Percentiles rank a stretch among this genome's conserved stretches.
Evolutionary conservation across 2,888 invertebrate genomes (phyloP).

Genomic region (Priocnemis perturbator): DNA sequence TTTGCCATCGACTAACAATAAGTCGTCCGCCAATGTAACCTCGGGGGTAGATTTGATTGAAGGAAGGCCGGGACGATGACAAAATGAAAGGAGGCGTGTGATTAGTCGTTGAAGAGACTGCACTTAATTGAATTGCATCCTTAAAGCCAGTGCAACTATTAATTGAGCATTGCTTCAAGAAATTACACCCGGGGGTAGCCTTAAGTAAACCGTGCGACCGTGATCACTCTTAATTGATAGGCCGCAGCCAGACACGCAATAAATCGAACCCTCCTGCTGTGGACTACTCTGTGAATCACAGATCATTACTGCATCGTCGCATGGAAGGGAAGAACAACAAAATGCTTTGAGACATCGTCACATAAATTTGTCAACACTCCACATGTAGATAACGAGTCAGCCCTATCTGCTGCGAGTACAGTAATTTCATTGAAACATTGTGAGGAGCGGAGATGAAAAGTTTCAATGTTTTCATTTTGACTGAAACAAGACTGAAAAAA

Average conservation of each 20-base stretch:
- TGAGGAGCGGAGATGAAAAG: too few relatives aligned
- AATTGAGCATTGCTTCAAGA: constrained; percentile 24
- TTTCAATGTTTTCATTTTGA: too few relatives aligned
- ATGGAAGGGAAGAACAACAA: too few relatives aligned
- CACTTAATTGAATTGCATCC: constrained; percentile 31
- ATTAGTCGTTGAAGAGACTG: constrained; percentile 30
- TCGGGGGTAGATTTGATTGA: background rate
- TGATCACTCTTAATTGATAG: constrained; percentile 25
- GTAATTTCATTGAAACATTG: too few relatives aligned
- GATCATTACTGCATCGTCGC: too few relatives aligned
- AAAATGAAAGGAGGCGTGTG: constrained; percentile 24
- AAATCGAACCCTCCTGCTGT: constrained; percentile 6
- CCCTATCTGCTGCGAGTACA: too few relatives aligned
- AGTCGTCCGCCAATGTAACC: background rate
- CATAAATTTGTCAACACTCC: too few relatives aligned
- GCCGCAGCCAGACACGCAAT: constrained; percentile 12
- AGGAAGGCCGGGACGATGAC: constrained; percentile 3
- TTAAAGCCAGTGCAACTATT: constrained; percentile 32
- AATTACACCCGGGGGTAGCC: constrained; percentile 20
- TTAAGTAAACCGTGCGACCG: constrained; percentile 19
- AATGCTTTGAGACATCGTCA: too few relatives aligned
- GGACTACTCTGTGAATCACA: too few relatives aligned
- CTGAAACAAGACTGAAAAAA: too few relatives aligned
- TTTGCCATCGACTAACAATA: background rate
- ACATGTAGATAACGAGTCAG: too few relatives aligned